Evolutionary conservation across 2,888 invertebrate genomes (phyloP), one percentile per base, ranked within the genome.

Genomic region (Spodoptera picta): DNA sequence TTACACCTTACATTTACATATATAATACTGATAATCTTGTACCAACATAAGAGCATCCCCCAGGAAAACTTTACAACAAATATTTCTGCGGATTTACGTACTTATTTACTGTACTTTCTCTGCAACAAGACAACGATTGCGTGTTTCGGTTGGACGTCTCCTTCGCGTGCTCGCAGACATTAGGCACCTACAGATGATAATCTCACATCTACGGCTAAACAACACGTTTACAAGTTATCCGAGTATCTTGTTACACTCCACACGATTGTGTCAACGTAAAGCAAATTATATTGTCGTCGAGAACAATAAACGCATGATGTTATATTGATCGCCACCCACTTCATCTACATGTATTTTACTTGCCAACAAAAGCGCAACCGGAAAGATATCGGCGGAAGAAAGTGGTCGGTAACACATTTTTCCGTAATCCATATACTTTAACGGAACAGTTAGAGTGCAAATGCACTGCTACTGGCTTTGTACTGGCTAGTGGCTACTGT

Each of bases 181-280:
- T 24, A 52, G 54, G n/a, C 54, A 43, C 47, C 46, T 52, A 43
- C n/a, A 45, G 58, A 67, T 59, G 45, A 52, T 60, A 44, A 60
- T 53, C 69, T 41, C 47, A 14, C 59, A 12, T 31, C 41, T 50
- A 27, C 56, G 42, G 5, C 49, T 49, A 47, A 63, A 71, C 53
- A 67, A 48, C 63, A 56, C 41, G 49, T 63, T 63, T 59, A 59
- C 44, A 46, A 71, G 63, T 63, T 59, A 50, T 31, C 47, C 31
- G 5, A 47, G 31, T 24, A 49, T 31, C 49, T 45, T 67, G 53
- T 52, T 62, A 56, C 31, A n/a, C 57, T 43, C 36, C n/a, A 51
- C 53, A 36, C 36, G 24, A 70, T 57, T 55, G 42, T 58, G 45
- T 51, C 51, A 12, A 12, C 44, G 58, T 50, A 12, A 10, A 24